Evolutionary conservation across 2,113 vertebrate genomes (phyloP).

Genomic region (Leptocoma aspasia): DNA sequence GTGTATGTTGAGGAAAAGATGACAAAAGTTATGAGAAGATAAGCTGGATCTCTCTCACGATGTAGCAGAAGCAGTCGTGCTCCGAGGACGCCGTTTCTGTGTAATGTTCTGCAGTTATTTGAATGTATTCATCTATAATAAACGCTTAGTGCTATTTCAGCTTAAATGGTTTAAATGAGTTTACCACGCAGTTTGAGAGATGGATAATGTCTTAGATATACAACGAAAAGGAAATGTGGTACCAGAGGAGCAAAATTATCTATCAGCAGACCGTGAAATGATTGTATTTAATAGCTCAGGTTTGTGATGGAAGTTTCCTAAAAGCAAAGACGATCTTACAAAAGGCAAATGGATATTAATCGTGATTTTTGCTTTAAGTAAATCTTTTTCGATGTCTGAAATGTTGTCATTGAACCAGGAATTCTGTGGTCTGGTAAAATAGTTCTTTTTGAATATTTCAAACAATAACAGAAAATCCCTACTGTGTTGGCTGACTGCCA

Average conservation of each 20-base stretch:
- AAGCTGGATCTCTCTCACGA: background rate
- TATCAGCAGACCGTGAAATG: background rate
- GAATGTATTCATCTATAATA: background rate
- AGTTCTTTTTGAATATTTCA: background rate
- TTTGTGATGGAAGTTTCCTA: background rate
- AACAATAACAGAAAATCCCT: background rate
- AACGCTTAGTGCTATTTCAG: background rate
- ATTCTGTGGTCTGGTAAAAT: background rate
- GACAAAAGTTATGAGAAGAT: background rate
- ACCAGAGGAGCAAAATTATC: background rate
- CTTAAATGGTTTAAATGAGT: slow-evolving; percentile 14
- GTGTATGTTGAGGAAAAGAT: background rate
- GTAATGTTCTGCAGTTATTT: background rate
- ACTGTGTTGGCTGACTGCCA: background rate
- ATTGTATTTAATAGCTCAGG: background rate
- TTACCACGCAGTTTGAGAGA: background rate
- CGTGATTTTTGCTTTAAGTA: background rate
- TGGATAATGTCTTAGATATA: background rate
- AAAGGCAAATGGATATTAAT: background rate
- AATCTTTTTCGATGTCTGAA: background rate
- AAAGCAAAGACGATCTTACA: background rate
- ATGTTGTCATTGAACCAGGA: background rate
- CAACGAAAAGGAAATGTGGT: background rate
- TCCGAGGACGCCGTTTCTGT: background rate
- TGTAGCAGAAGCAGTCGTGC: background rate